Evolutionary conservation across 1,140 invertebrate genomes (phyloP).

Genomic region (Anoplophora glabripennis): DNA sequence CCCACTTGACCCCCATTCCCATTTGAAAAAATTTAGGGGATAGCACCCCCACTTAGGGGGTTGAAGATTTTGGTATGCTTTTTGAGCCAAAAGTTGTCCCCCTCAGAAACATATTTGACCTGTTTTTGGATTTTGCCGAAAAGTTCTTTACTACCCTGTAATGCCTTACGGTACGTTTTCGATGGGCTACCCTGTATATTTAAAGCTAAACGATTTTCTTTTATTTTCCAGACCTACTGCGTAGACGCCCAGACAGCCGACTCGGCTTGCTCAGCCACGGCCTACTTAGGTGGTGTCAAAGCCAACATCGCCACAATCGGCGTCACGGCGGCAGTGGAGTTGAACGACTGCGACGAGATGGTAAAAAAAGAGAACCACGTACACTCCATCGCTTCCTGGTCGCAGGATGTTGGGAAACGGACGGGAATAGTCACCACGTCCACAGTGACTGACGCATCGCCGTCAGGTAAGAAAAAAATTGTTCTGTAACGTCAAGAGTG

Average conservation of each 20-base stretch:
- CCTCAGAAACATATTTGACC: too few relatives aligned
- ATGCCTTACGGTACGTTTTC: too few relatives aligned
- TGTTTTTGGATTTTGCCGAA: slow-evolving; percentile 73
- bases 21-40: too few relatives aligned
- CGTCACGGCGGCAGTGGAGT: slow-evolving; percentile 62
- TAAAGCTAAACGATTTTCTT: too few relatives aligned
- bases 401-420: slow-evolving; percentile 66
- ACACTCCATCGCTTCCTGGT: slow-evolving; percentile 68
- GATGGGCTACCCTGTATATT: too few relatives aligned
- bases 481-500: neutral
- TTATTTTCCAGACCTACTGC: slow-evolving; percentile 70
- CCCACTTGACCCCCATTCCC: too few relatives aligned
- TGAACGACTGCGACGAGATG: slow-evolving; percentile 57
- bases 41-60: too few relatives aligned
- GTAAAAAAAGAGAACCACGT: slow-evolving; percentile 58
- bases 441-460: slow-evolving; percentile 76
- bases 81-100: too few relatives aligned
- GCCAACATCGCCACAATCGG: slow-evolving; percentile 77
- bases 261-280: slow-evolving; percentile 65
- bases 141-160: slow-evolving; percentile 72
- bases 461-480: slow-evolving; percentile 49
- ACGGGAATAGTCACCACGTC: slow-evolving; percentile 79
- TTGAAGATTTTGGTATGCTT: too few relatives aligned
- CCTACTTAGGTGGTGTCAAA: slow-evolving; percentile 83
- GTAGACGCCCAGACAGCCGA: slow-evolving; percentile 78